Base-by-base conservation (phyloP, 2,888 invertebrate genomes). In the Salpingus planirostris region DNA sequence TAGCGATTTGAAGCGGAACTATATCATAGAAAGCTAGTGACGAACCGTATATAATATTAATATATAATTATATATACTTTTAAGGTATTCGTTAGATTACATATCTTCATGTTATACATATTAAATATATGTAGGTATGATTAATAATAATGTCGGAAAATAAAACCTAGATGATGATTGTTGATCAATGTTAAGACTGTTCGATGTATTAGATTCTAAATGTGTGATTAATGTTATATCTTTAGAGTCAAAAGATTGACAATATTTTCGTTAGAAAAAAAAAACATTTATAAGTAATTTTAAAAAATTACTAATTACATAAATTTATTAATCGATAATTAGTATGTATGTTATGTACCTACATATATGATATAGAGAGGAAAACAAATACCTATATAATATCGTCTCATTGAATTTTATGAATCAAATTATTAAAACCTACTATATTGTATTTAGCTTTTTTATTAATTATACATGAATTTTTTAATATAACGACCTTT, bases 131-230 rank as follows among this genome's bases (percentile, higher is more conserved):
- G 29, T 36, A 38, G 42, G 33, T 38, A 38, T n/a, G n/a, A n/a
- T n/a, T n/a, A n/a, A n/a, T n/a, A n/a, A n/a, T n/a, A n/a, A n/a
- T n/a, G n/a, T n/a, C n/a, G n/a, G n/a, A n/a, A n/a, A n/a, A n/a
- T n/a, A n/a, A n/a, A n/a, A n/a, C n/a, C n/a, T n/a, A n/a, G n/a
- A n/a, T n/a, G n/a, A n/a, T n/a, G n/a, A 40, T 43, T 47, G 50
- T 48, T 46, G 44, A 47, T 48, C 38, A 36, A 43, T 47, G 39
- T 42, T 38, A 47, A 50, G 48, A 48, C 44, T 47, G 47, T 48
- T 45, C 29, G 37, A 36, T 43, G 40, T 43, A 38, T 44, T 42
- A 41, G 41, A 40, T 37, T 44, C 40, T 41, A 42, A 44, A 39
- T 44, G 41, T 46, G 40, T 39, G 37, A 39, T 43, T 29, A 33